Base-by-base conservation (phyloP, 2,888 invertebrate species). In the Lasiommata megera region DNA sequence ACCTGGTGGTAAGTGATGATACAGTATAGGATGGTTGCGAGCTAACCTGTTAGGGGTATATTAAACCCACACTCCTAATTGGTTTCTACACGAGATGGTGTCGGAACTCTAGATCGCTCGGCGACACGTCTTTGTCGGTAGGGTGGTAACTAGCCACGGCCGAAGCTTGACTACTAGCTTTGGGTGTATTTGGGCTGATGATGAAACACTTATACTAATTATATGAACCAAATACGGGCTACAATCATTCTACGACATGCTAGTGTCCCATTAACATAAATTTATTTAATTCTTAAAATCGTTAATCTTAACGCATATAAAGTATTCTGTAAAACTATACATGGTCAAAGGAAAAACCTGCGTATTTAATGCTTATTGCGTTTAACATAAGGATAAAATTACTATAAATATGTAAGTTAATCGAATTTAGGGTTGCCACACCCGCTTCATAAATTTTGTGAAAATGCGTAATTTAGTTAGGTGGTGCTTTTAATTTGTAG, bases 201-300 rank as follows among this genome's bases (percentile, higher is more conserved):
- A n/a, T n/a, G n/a, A 55, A 34, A 58, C 54, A 44, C 51, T 37
- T 43, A 54, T n/a, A 38, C 54, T 60, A 62, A 62, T 62, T 62
- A 62, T 58, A 58, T 43, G 38, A 52, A 54, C 58, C 62, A 50
- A 59, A 59, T 62, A 65, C 29, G 61, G 23, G 23, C 23, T 23
- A 23, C 23, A 5, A 55, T 57, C 61, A 65, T 58, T 63, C 63
- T 43, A 43, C 54, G 16, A 52, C 41, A 41, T 43, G 53, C 64
- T 38, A 52, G 58, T 54, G 55, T 57, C 59, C 65, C 61, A 60
- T 64, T 64, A 64, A 62, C 63, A 63, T 67, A 63, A 67, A 58
- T 56, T 63, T 62, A 66, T 64, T 58, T 63, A 63, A 59, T 64
- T 61, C 62, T 66, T 62, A 65, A 66, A 66, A 65, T 62, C 60